These are phyloP conservation scores for Crotophaga sulcirostris DNA, from an alignment of 2,113 vertebrate species.

Conservation along the genomic window DNA sequence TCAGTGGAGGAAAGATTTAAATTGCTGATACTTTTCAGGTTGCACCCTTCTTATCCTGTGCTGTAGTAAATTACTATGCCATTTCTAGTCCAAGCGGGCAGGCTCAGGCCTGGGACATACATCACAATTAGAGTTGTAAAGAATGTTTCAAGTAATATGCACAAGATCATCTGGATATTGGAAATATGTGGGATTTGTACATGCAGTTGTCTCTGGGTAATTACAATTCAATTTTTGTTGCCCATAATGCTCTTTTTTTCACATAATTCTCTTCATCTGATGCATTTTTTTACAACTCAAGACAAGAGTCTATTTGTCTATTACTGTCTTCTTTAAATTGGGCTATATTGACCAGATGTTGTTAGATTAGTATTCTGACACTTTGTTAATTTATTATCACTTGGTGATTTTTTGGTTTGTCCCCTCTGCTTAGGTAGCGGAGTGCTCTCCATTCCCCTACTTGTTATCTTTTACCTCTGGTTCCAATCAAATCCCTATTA, in stretches of 20 bases:
- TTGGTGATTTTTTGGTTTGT: neutral
- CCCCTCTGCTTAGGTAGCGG: neutral
- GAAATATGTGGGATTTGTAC: neutral
- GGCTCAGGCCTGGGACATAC: neutral
- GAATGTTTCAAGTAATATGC: neutral
- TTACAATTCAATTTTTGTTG: neutral
- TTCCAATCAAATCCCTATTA: constrained; percentile 27
- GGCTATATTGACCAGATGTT: neutral
- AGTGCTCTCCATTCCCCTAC: neutral
- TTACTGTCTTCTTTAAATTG: neutral
- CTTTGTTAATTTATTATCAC: neutral
- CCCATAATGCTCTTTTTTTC: neutral
- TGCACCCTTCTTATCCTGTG: neutral
- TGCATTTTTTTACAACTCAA: neutral
- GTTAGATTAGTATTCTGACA: neutral
- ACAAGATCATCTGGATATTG: neutral
- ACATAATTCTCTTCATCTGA: neutral
- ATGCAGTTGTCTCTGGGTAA: accelerated
- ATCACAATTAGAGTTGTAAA: neutral
- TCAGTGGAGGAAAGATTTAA: neutral
- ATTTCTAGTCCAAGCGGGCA: neutral
- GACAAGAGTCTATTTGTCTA: neutral
- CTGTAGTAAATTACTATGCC: neutral
- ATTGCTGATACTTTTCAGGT: neutral
- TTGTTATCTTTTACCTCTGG: neutral